Evolutionary conservation across 2,888 invertebrate genomes (phyloP), one percentile per base, ranked within the genome.

Genomic region (Ectemnius continuus): DNA sequence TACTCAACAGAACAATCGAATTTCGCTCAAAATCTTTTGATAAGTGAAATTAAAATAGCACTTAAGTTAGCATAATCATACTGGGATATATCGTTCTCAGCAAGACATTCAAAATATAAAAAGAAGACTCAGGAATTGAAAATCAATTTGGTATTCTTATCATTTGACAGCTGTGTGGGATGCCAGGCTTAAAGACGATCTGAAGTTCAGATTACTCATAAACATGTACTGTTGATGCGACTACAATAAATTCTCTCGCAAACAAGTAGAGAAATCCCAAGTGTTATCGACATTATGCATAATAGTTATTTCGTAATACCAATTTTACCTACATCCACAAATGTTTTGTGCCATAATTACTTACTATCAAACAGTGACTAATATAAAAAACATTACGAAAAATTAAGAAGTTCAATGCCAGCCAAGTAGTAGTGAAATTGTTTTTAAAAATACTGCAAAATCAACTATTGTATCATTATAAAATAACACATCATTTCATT

Each of bases 1-100:
- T 87, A 86, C 78, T 83, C 80, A 76, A 80, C 75, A 67, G 71
- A 86, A 87, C 87, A 89, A 89, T 89, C 89, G 89, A 89, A 89
- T 83, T 83, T 85, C 87, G 88, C 88, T 89, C 87, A 87, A 87
- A 83, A 63, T 78, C 80, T 85, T 86, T 87, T 86, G 78, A 86
- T 84, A 87, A 84, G 82, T 82, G 76, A 83, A 61, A 67, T 72
- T 76, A 80, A 70, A 73, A 83, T 87, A 85, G 84, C 65, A 71
- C 61, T 84, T 87, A 85, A 86, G 84, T 82, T 85, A 85, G 85
- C 75, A 79, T 84, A 86, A 84, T 80, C 69, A 75, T 73, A 64
- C 52, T 65, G 60, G 69, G 69, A 82, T 74, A 73, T 62, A 70
- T 78, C 67, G 67, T 80, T 75, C 75, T 72, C 58, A 48, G 78